Evolutionary conservation across 2,888 invertebrate species (phyloP).

Genomic region (Electrophaes corylata): DNA sequence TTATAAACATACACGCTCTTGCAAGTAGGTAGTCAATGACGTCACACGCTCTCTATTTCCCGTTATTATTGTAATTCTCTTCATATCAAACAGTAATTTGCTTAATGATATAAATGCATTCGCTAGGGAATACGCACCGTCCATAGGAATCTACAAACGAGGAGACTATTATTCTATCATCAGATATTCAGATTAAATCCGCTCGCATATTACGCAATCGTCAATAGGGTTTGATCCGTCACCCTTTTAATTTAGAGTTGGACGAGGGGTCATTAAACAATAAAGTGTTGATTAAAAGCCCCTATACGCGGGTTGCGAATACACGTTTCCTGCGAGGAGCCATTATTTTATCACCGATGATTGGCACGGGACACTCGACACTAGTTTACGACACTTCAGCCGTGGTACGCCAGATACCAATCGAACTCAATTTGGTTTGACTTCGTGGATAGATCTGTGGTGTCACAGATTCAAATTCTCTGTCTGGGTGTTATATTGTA

Average conservation of each 20-base stretch:
- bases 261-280: constrained; percentile 84
- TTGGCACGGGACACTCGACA: constrained; percentile 66
- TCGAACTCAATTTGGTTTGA: constrained; percentile 33
- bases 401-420: constrained; percentile 25
- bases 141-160: constrained; percentile 26
- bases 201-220: constrained; percentile 76
- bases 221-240: constrained; percentile 82
- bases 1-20: not conserved
- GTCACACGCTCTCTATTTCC: not conserved
- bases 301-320: constrained; percentile 81
- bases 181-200: constrained; percentile 73
- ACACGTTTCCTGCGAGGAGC: constrained; percentile 77
- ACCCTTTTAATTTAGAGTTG: constrained; percentile 83
- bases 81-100: constrained; percentile 11
- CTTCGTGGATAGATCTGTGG: constrained; percentile 24
- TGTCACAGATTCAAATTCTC: not conserved
- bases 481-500: no score
- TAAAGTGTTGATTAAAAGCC: constrained; percentile 85
- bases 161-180: constrained; percentile 65
- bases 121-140: not conserved
- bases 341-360: constrained; percentile 83
- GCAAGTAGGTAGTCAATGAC: no score
- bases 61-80: not conserved
- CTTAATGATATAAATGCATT: constrained; percentile 18
- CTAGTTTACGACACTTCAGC: constrained; percentile 30